A percentile compares a stretch with the other conserved stretches of the same genome.
These are phyloP conservation scores for Coilia nasus DNA, from an alignment of 2,797 vertebrate species.

Conservation along the genomic window DNA sequence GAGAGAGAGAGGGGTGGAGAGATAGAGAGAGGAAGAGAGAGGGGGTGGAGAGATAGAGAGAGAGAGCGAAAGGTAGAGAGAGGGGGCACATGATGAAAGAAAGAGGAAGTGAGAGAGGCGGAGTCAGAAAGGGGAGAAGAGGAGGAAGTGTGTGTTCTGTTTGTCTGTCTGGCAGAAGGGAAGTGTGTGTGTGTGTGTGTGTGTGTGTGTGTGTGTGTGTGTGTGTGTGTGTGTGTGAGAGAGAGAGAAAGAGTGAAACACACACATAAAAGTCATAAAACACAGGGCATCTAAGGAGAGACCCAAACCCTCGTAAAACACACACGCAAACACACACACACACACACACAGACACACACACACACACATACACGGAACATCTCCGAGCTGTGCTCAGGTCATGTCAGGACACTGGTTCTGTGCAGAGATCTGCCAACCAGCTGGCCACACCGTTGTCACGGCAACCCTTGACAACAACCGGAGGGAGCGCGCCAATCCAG, in stretches of 20 bases:
- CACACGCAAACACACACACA: background rate
- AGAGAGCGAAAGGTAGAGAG: too few species aligned
- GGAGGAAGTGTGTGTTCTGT: constrained; percentile 7
- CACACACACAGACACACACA: background rate
- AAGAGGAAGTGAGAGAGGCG: background rate
- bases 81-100: too few species aligned
- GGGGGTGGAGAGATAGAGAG: too few species aligned
- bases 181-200: too few species aligned
- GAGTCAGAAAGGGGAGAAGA: background rate
- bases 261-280: background rate
- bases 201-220: too few species aligned
- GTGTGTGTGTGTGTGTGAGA: too few species aligned
- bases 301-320: background rate
- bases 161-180: background rate
- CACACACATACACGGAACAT: background rate
- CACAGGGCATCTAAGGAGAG: too few species aligned
- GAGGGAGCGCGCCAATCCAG: background rate
- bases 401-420: background rate
- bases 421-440: background rate
- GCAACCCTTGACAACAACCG: background rate
- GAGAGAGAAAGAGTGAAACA: too few species aligned
- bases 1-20: too few species aligned
- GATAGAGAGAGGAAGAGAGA: too few species aligned
- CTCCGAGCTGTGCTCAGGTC: background rate
- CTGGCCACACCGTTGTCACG: background rate